These are phyloP conservation scores for Reinhardtius hippoglossoides DNA, from an alignment of 2,113 vertebrate species.

Conservation along the genomic window DNA sequence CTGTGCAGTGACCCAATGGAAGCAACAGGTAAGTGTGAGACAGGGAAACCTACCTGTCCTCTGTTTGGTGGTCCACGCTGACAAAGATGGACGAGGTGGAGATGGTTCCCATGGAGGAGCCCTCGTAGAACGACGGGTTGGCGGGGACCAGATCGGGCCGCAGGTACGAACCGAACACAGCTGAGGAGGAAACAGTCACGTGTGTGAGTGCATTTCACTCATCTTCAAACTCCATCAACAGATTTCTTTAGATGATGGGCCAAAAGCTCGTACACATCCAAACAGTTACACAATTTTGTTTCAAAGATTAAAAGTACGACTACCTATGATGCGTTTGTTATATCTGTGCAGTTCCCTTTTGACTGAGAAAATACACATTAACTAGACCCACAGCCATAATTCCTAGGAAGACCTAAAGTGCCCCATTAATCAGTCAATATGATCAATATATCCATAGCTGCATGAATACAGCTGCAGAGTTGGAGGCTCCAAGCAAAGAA, in stretches of 20 bases:
- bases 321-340: too few species aligned
- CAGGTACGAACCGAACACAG: slow-evolving; percentile 85
- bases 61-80: slow-evolving; percentile 82
- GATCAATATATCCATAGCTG: not conserved
- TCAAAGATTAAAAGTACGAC: too few species aligned
- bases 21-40: slow-evolving; percentile 61
- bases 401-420: not conserved
- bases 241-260: too few species aligned
- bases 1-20: not conserved
- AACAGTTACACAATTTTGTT: too few species aligned
- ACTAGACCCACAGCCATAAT: too few species aligned
- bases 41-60: slow-evolving; percentile 75
- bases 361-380: too few species aligned
- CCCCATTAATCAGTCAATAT: not conserved
- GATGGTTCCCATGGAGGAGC: slow-evolving; percentile 91
- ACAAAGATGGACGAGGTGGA: slow-evolving; percentile 91
- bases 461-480: too few species aligned
- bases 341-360: too few species aligned
- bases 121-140: slow-evolving; percentile 87
- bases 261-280: too few species aligned
- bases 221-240: too few species aligned
- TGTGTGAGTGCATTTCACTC: not conserved
- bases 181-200: slow-evolving; percentile 26
- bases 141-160: slow-evolving; percentile 89
- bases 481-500: too few species aligned